Conservation (phyloP, 2,113 vertebrate genomes). For the Mola mola region DNA sequence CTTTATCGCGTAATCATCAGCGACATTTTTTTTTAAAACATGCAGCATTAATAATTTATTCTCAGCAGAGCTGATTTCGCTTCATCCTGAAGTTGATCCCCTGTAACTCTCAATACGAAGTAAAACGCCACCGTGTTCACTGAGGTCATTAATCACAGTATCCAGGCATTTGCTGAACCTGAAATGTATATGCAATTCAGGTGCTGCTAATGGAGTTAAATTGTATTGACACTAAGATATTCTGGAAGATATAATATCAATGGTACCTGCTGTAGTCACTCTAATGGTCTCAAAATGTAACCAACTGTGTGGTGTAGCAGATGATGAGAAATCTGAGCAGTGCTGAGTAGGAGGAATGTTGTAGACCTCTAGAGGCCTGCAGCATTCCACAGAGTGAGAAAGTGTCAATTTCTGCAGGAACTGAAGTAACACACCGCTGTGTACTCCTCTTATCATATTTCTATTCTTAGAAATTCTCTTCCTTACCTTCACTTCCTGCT, state of each 20-base stretch:
- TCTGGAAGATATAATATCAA: not conserved
- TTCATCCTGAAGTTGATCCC: constrained; percentile 4
- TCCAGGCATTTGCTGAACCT: too few relatives aligned
- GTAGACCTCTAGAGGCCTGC: not conserved
- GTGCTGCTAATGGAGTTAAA: not conserved
- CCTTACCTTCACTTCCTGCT: constrained; percentile 7
- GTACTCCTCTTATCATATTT: constrained; percentile 10
- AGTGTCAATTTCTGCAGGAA: too few relatives aligned
- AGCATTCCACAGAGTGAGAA: not conserved
- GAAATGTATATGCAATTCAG: not conserved
- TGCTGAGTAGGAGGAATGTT: not conserved
- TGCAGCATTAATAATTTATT: not conserved
- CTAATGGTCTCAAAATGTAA: constrained; percentile 13
- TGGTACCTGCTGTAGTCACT: too few relatives aligned
- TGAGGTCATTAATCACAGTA: not conserved
- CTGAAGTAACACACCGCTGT: constrained; percentile 2
- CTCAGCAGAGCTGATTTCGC: not conserved
- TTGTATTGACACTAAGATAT: not conserved
- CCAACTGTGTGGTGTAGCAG: too few relatives aligned
- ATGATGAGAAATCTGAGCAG: constrained; percentile 8
- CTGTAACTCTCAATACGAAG: constrained; percentile 17
- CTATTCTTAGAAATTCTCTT: constrained; percentile 24
- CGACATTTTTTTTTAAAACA: not conserved
- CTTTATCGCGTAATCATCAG: not conserved
- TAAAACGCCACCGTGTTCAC: not conserved